Evolutionary conservation across 2,113 vertebrate genomes (phyloP).

Genomic region (Suncus etruscus): DNA sequence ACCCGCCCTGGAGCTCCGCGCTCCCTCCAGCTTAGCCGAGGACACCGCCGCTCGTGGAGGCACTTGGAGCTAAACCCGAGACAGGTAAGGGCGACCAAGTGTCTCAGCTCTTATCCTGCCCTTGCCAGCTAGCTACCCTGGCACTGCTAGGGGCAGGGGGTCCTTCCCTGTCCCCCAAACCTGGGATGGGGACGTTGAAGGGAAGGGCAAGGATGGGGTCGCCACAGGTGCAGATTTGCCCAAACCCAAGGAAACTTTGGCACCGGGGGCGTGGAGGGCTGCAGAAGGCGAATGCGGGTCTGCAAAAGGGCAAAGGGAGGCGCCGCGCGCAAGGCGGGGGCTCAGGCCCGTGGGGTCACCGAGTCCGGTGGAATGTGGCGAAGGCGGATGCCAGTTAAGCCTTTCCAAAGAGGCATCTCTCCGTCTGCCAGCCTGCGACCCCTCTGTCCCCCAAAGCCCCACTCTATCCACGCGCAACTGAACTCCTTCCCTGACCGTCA

Average conservation of each 20-base stretch:
- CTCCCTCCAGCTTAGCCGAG: conserved; percentile 6
- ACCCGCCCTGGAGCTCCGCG: conserved; percentile 24
- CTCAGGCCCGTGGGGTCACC: neutral
- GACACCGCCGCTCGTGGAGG: conserved; percentile 52
- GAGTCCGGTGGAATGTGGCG: conserved; percentile 20
- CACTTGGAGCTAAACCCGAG: conserved; percentile 69
- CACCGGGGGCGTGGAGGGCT: neutral
- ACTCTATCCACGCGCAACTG: neutral
- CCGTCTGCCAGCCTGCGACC: neutral
- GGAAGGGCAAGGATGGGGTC: too few relatives aligned
- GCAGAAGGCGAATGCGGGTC: neutral
- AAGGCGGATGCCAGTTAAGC: neutral
- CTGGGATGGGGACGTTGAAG: neutral
- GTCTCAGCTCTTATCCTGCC: neutral
- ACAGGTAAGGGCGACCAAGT: conserved; percentile 84
- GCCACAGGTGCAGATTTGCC: conserved; percentile 10
- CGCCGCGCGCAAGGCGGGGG: neutral
- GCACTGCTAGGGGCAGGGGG: neutral
- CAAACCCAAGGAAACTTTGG: conserved; percentile 65
- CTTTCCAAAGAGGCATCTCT: neutral
- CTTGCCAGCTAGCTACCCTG: neutral
- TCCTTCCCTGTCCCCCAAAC: neutral
- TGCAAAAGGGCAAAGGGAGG: neutral
- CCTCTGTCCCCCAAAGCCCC: too few relatives aligned
- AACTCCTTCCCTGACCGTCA: neutral